Evolutionary conservation across 2,113 vertebrate genomes (phyloP), one percentile per base, ranked within the genome.

Genomic region (Phylloscopus trochiloides): DNA sequence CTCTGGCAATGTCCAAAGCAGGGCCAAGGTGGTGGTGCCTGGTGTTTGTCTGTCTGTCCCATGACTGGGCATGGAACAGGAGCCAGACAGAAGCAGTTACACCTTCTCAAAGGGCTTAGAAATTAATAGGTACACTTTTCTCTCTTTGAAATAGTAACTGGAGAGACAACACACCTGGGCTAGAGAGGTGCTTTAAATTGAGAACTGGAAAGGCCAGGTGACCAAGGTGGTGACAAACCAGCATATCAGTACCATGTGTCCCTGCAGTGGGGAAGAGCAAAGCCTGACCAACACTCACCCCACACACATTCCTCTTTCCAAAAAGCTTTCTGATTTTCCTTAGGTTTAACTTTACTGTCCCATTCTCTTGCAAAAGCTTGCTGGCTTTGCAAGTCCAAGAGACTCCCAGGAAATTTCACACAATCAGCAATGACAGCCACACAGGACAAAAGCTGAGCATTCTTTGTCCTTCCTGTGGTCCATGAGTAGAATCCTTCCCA

Each of bases 181-280:
- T 72, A 48, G 26, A 74, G 72, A 63, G 11, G 7, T 40, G 50
- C 40, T 86, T 80, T 73, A 43, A 75, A 86, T 1, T 20, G 40
- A n/a, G 58, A 88, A 51, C n/a, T 48, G 58, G 74, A 88, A 85
- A 85, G 57, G 11, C 25, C 54, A 38, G 25, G 54, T 73, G 54
- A 45, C 40, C 21, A 43, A 55, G 13, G 25, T n/a, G 31, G 31
- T 43, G 54, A 50, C 45, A 84, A 86, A 72, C 12, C 61, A 72
- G 57, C 12, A 1, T 10, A 21, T 24, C 32, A 83, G 63, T 17
- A 48, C 26, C 1, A 1, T 3, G 7, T 5, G 1, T 14, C 54
- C 45, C 68, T 45, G 19, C 22, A 68, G 12, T 0, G 0, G 29
- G 4, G 42, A 78, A 51, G 42, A 85, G 50, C 3, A 2, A 85